Evolutionary conservation across 2,113 vertebrate genomes (phyloP).

Genomic region (Varanus komodoensis): DNA sequence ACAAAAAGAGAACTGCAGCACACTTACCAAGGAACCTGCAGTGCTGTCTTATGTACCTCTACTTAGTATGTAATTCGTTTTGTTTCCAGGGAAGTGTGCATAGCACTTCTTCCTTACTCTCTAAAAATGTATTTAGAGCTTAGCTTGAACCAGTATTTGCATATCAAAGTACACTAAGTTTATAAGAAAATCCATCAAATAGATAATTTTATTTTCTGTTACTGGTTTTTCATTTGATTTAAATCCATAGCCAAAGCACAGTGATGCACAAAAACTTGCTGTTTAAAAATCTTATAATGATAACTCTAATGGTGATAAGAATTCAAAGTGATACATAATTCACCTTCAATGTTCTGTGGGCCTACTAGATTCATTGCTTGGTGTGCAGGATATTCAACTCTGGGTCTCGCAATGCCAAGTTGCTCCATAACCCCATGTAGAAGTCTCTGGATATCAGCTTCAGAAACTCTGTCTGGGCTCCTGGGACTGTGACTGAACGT

Average conservation of each 20-base stretch:
- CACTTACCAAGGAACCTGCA: not conserved
- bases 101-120: not conserved
- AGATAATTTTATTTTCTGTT: not conserved
- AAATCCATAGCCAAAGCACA: not conserved
- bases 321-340: slow-evolving; percentile 15
- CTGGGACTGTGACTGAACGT: slow-evolving; percentile 82
- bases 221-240: not conserved
- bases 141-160: not conserved
- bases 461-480: slow-evolving; percentile 87
- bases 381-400: slow-evolving; percentile 95
- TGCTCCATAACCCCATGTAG: slow-evolving; percentile 98
- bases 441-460: slow-evolving; percentile 93
- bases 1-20: not conserved
- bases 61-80: not conserved
- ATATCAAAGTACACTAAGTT: too few relatives aligned
- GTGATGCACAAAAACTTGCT: not conserved
- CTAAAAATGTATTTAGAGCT: not conserved
- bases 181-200: not conserved
- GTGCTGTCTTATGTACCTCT: too few relatives aligned
- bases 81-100: not conserved
- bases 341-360: slow-evolving; percentile 97
- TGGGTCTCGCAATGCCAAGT: slow-evolving; percentile 92
- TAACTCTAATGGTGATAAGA: not conserved
- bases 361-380: slow-evolving; percentile 96
- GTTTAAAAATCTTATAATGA: not conserved